These are phyloP conservation scores for Lophotriccus pileatus DNA, from an alignment of 2,797 vertebrate genomes.

Conservation along the genomic window DNA sequence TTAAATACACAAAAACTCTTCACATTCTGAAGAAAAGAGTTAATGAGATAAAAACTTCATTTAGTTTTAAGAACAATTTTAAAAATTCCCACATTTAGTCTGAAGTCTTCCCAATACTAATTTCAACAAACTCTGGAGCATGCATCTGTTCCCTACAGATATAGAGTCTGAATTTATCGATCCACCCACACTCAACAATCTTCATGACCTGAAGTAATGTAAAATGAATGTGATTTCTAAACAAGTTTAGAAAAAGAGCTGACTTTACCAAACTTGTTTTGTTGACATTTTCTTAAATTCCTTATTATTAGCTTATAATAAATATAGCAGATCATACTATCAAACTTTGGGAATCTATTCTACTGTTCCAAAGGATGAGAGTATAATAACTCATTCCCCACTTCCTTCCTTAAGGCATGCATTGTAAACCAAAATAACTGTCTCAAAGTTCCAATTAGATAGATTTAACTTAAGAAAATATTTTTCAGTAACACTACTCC, in stretches of 20 bases:
- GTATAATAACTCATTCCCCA: not conserved
- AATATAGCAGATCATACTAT: not conserved
- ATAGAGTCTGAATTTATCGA: not conserved
- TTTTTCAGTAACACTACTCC: not conserved
- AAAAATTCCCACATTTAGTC: rapidly evolving
- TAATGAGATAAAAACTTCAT: not conserved
- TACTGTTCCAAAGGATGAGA: not conserved
- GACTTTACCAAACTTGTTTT: not conserved
- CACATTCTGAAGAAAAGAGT: not conserved
- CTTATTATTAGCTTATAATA: not conserved
- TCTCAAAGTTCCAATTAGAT: not conserved
- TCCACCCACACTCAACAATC: not conserved
- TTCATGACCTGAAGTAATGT: not conserved
- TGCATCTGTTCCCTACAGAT: not conserved
- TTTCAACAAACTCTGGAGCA: not conserved
- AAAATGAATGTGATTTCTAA: not conserved
- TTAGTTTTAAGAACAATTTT: not conserved
- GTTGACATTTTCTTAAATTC: not conserved
- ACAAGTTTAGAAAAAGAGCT: not conserved
- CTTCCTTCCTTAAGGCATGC: not conserved
- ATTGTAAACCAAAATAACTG: not conserved
- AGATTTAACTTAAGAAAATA: not conserved
- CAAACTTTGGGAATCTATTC: not conserved
- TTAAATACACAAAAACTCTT: not conserved
- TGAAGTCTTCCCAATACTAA: not conserved